Conservation (phyloP, 2,888 invertebrate species). For the Lamellibrachia satsuma region DNA sequence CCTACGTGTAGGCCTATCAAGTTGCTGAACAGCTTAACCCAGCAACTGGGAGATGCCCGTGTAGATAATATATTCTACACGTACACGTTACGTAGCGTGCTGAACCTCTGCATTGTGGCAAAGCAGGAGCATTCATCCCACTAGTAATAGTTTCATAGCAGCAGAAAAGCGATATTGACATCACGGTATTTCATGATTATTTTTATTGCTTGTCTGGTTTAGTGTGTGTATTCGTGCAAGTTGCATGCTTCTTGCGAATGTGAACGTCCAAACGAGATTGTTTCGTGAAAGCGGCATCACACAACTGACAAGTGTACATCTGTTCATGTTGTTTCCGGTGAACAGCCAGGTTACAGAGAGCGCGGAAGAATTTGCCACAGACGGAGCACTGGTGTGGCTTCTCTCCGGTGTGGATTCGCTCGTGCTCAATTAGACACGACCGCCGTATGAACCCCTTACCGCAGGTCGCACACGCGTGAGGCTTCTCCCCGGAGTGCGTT, state of each 20-base stretch:
- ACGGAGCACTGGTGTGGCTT: background rate
- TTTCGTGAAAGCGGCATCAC: background rate
- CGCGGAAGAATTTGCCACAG: background rate
- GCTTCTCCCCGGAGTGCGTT: conserved; percentile 29
- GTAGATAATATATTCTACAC: too few species aligned
- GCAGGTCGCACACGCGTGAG: conserved; percentile 22
- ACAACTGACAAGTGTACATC: background rate
- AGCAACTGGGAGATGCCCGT: too few species aligned
- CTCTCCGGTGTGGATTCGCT: background rate
- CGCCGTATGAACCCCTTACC: background rate
- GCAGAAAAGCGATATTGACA: too few species aligned
- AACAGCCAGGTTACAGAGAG: background rate
- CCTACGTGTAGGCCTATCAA: too few species aligned
- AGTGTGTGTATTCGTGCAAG: background rate
- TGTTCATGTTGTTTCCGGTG: background rate
- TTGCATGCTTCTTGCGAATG: background rate
- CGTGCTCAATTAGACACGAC: conserved; percentile 18
- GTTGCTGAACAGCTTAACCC: too few species aligned
- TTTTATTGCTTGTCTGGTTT: background rate
- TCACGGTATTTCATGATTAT: too few species aligned
- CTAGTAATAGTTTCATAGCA: too few species aligned
- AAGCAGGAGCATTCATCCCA: too few species aligned
- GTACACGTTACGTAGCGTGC: too few species aligned
- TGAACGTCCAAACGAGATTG: background rate
- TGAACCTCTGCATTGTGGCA: too few species aligned